Percentiles rank a stretch among this genome's conserved stretches.
Evolutionary conservation across 2,113 vertebrate genomes (phyloP).

Genomic region (Rhombomys opimus): DNA sequence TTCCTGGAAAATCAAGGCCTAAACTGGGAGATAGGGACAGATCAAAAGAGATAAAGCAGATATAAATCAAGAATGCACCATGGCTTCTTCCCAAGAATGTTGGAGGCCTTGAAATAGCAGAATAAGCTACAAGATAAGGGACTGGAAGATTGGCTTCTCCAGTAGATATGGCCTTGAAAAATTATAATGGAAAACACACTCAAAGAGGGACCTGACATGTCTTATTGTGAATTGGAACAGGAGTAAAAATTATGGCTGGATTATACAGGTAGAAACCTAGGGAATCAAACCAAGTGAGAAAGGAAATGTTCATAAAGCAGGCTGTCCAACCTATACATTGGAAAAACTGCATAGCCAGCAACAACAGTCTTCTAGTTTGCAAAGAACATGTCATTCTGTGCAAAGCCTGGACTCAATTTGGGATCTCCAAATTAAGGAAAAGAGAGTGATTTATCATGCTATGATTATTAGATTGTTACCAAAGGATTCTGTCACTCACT

Average conservation of each 20-base stretch:
- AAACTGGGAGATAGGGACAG: conserved; percentile 24
- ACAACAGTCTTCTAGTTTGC: conserved; percentile 14
- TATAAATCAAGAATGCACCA: conserved; percentile 59
- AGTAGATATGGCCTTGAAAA: not conserved
- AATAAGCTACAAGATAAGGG: not conserved
- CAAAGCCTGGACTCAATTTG: conserved; percentile 42
- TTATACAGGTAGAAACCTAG: conserved; percentile 37
- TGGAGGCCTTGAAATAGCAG: not conserved
- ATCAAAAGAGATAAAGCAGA: conserved; percentile 66
- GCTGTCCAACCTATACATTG: not conserved
- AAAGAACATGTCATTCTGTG: not conserved
- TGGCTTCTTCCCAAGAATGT: conserved; percentile 25
- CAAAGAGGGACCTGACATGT: conserved; percentile 28
- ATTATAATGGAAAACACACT: not conserved
- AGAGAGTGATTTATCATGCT: conserved; percentile 37
- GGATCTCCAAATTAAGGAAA: conserved; percentile 41
- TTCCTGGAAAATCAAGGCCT: conserved; percentile 48
- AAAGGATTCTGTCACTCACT: not conserved
- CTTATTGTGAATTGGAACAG: conserved; percentile 6
- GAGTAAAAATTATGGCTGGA: conserved; percentile 16
- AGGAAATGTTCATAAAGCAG: conserved; percentile 49
- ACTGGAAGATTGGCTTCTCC: not conserved
- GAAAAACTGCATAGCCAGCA: conserved; percentile 13
- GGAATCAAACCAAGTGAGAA: conserved; percentile 47
- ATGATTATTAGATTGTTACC: not conserved